Evolutionary conservation across 2,888 invertebrate genomes (phyloP).

Genomic region (Amblyteles armatorius): DNA sequence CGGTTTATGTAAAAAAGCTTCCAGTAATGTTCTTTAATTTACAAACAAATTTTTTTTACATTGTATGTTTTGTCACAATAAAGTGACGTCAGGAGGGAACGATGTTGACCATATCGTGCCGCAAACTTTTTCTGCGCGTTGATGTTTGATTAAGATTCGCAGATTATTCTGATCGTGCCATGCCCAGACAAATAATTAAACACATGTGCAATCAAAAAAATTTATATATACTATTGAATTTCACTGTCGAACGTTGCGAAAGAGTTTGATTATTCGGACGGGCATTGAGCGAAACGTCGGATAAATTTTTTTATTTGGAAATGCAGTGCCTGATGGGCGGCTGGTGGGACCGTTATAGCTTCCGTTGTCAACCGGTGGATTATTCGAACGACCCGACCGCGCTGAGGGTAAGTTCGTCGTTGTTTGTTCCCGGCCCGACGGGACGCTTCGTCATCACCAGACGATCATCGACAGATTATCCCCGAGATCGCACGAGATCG

Average conservation of each 20-base stretch:
- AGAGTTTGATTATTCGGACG: conserved; percentile 22
- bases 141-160: conserved; percentile 3
- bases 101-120: too few species aligned
- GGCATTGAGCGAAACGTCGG: conserved; percentile 60
- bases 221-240: not conserved
- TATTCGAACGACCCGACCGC: conserved; percentile 92
- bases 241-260: not conserved
- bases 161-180: conserved; percentile 19
- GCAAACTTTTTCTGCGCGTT: not conserved
- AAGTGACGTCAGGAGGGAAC: too few species aligned
- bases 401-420: conserved; percentile 90
- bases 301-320: conserved; percentile 75
- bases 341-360: conserved; percentile 96
- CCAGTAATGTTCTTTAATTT: too few species aligned
- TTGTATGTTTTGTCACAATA: too few species aligned
- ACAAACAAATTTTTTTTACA: too few species aligned
- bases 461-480: conserved; percentile 65
- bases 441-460: conserved; percentile 61
- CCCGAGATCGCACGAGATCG: conserved; percentile 47
- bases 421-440: conserved; percentile 52
- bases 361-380: conserved; percentile 96
- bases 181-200: conserved; percentile 44
- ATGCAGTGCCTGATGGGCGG: conserved; percentile 94
- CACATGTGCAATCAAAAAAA: not conserved
- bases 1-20: too few species aligned